Base-by-base conservation (phyloP, 2,113 vertebrate genomes). In the Okapia johnstoni region DNA sequence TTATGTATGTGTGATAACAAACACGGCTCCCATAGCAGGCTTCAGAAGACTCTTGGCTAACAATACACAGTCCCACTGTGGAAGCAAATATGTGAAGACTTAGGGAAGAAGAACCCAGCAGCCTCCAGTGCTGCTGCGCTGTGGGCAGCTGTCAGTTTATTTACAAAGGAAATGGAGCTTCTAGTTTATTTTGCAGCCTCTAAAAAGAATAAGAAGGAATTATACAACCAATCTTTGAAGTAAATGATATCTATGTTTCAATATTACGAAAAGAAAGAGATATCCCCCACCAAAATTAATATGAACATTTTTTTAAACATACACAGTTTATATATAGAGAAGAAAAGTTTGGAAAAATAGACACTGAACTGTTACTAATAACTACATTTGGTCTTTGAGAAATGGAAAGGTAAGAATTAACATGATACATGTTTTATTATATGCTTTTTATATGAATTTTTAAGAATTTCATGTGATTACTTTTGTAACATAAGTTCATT, bases 181-280 rank as follows among this genome's bases (percentile, higher is more conserved):
- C 46, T 7, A 2, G 93, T 55, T 86, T 70, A 80, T 28, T 96
- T 43, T 73, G 79, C 21, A 43, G 46, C 52, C 80, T 26, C 16
- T 66, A 50, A 61, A 89, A 89, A 33, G 33, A 80, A 4, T 63
- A 85, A 19, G 25, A 40, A 84, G 25, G 50, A 28, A 55, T 17
- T 55, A 40, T 2, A 25, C 17, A n/a, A 30, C 2, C 79, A 28
- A 2, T 46, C 52, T 40, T 8, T 61, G 48, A 54, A 28, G 73
- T n/a, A 25, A 63, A 16, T 3, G 6, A 91, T 70, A 28, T 81
- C 7, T 33, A 33, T 55, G 17, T 30, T 90, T 61, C 26, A 26
- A 54, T 48, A 48, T 33, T 84, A 52, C 57, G 23, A 61, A 26
- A 48, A 28, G 57, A 96, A 90, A 96, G 48, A 85, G 48, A 73